Evolutionary conservation across 2,797 vertebrate genomes (phyloP).

Genomic region (Corythornis leucogaster): DNA sequence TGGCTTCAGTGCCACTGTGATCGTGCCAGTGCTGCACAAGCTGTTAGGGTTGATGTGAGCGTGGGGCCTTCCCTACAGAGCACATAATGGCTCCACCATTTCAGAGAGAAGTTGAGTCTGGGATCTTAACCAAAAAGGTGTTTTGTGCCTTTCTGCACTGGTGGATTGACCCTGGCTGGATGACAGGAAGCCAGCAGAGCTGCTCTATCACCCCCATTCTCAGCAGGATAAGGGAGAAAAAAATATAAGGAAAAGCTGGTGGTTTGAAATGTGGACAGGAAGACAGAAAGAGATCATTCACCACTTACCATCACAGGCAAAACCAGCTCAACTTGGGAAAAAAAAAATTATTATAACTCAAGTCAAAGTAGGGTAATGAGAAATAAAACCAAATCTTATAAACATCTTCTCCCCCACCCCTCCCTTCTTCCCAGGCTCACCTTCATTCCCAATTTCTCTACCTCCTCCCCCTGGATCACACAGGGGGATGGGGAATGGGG

Average conservation of each 20-base stretch:
- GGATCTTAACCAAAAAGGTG: not conserved
- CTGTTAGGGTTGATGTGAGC: constrained; percentile 84
- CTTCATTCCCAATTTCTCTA: not conserved
- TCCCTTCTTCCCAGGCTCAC: not conserved
- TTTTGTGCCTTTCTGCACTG: constrained; percentile 40
- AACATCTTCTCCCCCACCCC: not conserved
- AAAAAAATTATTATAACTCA: not conserved
- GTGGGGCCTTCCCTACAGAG: not conserved
- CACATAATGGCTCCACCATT: fast-evolving
- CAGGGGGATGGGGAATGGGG: not conserved
- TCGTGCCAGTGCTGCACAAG: constrained; percentile 84
- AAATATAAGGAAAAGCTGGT: not conserved
- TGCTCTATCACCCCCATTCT: not conserved
- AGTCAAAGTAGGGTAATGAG: not conserved
- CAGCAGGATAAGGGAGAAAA: not conserved
- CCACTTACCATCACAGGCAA: not conserved
- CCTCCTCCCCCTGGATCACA: not conserved
- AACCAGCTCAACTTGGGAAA: not conserved
- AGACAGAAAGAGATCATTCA: not conserved
- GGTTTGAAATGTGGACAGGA: not conserved
- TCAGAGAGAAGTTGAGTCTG: not conserved
- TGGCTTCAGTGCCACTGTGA: constrained; percentile 84
- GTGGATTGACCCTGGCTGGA: not conserved
- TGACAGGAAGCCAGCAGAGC: not conserved
- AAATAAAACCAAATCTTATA: not conserved